A percentile compares a stretch with the other conserved stretches of the same genome.
phyloP scores from a whole-genome alignment of 2,113 vertebrate genomes.

The Rhinolophus sinicus region DNA sequence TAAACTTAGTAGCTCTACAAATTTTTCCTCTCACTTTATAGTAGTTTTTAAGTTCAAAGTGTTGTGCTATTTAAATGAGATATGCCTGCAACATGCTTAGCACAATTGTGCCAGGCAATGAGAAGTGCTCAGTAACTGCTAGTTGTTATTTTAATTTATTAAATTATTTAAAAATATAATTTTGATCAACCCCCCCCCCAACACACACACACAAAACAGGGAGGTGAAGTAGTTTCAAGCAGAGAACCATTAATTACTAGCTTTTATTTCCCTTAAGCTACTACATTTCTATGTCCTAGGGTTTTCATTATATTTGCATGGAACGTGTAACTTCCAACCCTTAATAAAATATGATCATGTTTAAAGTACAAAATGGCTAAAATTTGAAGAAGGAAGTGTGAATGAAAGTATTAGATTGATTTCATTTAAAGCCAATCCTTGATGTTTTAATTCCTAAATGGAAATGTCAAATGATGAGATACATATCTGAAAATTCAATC shows the following conservation, averaged over 20 bases:
- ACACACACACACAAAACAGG: not conserved
- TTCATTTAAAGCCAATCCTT: not conserved
- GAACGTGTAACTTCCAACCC: not conserved
- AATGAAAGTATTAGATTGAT: not conserved
- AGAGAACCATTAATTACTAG: not conserved
- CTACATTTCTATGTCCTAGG: not conserved
- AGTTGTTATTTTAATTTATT: not conserved
- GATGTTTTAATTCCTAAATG: conserved; percentile 14
- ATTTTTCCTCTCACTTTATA: not conserved
- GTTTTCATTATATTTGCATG: not conserved
- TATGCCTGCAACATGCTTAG: not conserved
- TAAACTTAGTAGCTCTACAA: not conserved
- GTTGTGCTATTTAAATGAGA: not conserved
- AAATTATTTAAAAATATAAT: conserved; percentile 22
- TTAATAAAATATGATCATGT: not conserved
- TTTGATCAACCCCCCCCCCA: not conserved
- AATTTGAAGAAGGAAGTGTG: not conserved
- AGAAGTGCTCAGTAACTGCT: not conserved
- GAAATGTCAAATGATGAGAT: conserved; percentile 17
- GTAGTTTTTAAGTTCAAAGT: not conserved
- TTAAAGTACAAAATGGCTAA: not conserved
- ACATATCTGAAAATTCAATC: not conserved
- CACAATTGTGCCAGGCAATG: not conserved
- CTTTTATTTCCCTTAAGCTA: not conserved
- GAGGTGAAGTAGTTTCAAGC: not conserved